Conservation (phyloP, 2,797 vertebrate genomes). For the Simalia tracyae region DNA sequence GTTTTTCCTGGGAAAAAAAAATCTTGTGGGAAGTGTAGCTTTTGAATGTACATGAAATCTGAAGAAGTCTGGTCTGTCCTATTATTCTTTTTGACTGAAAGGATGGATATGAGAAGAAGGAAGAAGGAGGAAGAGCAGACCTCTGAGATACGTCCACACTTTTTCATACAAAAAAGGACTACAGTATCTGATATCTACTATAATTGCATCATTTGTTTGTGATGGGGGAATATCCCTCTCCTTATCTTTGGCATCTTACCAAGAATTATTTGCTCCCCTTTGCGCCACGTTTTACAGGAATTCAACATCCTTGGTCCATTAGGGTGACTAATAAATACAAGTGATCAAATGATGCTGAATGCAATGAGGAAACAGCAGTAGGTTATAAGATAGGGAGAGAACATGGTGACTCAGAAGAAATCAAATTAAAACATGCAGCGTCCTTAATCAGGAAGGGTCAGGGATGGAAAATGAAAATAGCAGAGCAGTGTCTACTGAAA, state of each 20-base stretch:
- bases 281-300: neutral
- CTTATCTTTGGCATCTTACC: neutral
- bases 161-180: neutral
- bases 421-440: constrained; percentile 13
- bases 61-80: neutral
- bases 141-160: neutral
- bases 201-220: constrained; percentile 4
- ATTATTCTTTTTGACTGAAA: neutral
- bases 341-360: constrained; percentile 20
- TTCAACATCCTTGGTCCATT: constrained; percentile 30
- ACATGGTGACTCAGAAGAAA: constrained; percentile 7
- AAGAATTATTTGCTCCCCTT: constrained; percentile 16
- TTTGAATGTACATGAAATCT: neutral
- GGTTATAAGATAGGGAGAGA: neutral
- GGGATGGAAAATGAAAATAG: neutral
- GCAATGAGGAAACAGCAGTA: neutral
- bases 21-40: neutral
- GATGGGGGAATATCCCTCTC: neutral
- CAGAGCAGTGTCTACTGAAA: neutral
- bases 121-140: neutral
- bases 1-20: neutral
- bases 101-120: neutral
- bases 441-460: neutral
- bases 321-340: constrained; percentile 17
- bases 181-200: neutral